These are phyloP conservation scores for Xenops minutus DNA, from an alignment of 2,797 vertebrate species.

Conservation along the genomic window DNA sequence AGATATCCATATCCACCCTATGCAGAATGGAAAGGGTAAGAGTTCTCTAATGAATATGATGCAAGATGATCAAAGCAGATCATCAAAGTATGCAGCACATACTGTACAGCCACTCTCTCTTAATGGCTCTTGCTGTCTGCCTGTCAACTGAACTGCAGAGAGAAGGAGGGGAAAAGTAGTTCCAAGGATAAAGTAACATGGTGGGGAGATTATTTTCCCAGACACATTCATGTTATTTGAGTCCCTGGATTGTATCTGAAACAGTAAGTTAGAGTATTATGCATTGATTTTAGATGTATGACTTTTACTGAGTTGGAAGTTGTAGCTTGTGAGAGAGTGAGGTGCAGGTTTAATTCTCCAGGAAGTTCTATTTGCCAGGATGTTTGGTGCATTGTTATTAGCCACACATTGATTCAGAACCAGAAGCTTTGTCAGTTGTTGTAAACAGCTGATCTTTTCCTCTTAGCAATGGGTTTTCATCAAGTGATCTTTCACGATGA, in stretches of 20 bases:
- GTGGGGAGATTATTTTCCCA: constrained; percentile 6
- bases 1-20: not conserved
- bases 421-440: not conserved
- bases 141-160: not conserved
- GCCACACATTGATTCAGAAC: not conserved
- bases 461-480: not conserved
- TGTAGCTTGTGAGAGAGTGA: not conserved
- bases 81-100: not conserved
- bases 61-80: constrained; percentile 50
- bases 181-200: not conserved
- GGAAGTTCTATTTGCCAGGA: not conserved
- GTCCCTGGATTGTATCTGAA: not conserved
- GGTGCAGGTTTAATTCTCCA: not conserved
- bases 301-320: not conserved
- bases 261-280: not conserved
- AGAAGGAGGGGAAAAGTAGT: not conserved
- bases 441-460: not conserved
- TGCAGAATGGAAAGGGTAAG: not conserved
- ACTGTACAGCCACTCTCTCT: not conserved
- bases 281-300: not conserved
- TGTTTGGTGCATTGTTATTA: not conserved
- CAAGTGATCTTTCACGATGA: not conserved
- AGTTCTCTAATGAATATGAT: constrained; percentile 39
- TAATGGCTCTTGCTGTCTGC: not conserved
- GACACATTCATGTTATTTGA: not conserved